A percentile compares a stretch with the other conserved stretches of the same genome.
phyloP scores from a whole-genome alignment of 2,888 invertebrate species.

The Pomacea canaliculata region DNA sequence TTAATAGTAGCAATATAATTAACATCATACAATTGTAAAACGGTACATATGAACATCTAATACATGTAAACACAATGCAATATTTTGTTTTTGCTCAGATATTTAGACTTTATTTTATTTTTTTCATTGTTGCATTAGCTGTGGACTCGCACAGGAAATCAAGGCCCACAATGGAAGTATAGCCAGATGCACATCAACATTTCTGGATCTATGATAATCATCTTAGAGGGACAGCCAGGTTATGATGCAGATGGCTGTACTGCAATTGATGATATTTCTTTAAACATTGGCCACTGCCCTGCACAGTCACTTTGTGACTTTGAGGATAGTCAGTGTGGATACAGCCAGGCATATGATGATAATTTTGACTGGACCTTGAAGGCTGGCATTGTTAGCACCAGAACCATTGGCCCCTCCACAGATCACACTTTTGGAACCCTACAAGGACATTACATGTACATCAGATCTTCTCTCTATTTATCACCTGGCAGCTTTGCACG shows the following conservation, averaged over 20 bases:
- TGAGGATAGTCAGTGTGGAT: constrained; percentile 59
- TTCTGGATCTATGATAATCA: constrained; percentile 42
- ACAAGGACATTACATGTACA: constrained; percentile 57
- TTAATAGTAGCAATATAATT: too few species aligned
- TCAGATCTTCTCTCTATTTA: constrained; percentile 49
- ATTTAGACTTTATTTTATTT: too few species aligned
- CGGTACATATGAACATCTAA: too few species aligned
- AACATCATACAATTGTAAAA: too few species aligned
- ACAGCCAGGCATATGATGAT: constrained; percentile 56
- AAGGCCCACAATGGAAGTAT: constrained; percentile 61
- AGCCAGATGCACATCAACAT: constrained; percentile 49
- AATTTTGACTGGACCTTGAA: constrained; percentile 61
- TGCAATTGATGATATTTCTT: constrained; percentile 62
- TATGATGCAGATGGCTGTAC: constrained; percentile 56
- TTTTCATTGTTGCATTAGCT: constrained; percentile 2
- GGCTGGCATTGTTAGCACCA: constrained; percentile 41
- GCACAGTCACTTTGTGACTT: constrained; percentile 56
- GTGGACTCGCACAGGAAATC: constrained; percentile 56
- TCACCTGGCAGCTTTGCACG: constrained; percentile 56
- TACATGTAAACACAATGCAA: too few species aligned
- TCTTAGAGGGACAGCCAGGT: constrained; percentile 62
- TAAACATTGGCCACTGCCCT: constrained; percentile 49
- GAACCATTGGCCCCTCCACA: constrained; percentile 53
- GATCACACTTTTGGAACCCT: constrained; percentile 63
- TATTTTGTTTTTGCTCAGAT: too few species aligned